Evolutionary conservation across 2,797 vertebrate genomes (phyloP), one percentile per base, ranked within the genome.

Genomic region (Todus mexicanus): DNA sequence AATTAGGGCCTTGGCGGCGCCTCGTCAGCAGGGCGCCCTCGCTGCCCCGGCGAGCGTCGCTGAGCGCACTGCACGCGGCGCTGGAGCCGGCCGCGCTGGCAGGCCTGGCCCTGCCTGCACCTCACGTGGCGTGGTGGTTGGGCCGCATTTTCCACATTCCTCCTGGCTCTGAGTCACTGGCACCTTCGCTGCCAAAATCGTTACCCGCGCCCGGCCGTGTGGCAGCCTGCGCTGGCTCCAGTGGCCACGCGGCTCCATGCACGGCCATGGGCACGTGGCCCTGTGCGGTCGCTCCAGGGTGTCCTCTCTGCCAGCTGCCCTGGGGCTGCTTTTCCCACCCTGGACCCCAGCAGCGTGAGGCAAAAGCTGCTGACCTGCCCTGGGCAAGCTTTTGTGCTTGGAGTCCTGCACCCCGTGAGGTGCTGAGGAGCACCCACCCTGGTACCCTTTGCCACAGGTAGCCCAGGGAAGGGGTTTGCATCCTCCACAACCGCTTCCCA

Each of bases 121-220:
- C 89, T 96, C 95, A 96, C 95, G 73, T 86, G 96, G 92, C 75
- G 5, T 1, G 4, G 94, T 0, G 9, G 83, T 83, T 43, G 0
- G 43, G 88, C 95, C 73, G 94, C 94, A 92, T 96, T 95, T 93
- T 91, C 96, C 90, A 94, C 94, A 96, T 96, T 95, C 96, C 79
- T 84, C 80, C 68, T 20, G 1, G 1, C 40, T 82, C 80, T 95
- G 95, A 96, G 51, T 96, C 96, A 95, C 66, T 8, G 0, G 23
- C 85, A 72, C 33, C 79, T 91, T 60, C 3, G 2, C 57, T 90
- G 94, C 94, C 93, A 96, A 82, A 93, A 63, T 48, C 70, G 64
- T 63, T 37, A 43, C 94, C 90, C 5, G 12, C 9, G 9, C 76
- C 66, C 6, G 6, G 69, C 87, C 5, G 4, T 40, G 81, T 8